Evolutionary conservation across 2,888 invertebrate species (phyloP).

Genomic region (Rhingia rostrata): DNA sequence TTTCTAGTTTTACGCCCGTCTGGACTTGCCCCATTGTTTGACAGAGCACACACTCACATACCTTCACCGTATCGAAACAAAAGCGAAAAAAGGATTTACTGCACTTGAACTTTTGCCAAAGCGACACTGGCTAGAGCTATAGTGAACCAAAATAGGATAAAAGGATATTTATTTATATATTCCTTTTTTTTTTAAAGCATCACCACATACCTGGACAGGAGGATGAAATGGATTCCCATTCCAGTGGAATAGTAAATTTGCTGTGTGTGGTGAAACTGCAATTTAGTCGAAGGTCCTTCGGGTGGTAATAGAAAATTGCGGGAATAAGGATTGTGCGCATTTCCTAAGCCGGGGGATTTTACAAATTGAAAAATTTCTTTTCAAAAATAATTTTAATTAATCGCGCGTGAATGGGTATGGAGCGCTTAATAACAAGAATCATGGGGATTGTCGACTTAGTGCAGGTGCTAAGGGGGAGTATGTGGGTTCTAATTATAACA

Average conservation of each 20-base stretch:
- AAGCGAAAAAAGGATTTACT: constrained; percentile 66
- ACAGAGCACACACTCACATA: not conserved
- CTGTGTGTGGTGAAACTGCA: constrained; percentile 14
- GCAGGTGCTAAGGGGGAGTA: too few species aligned
- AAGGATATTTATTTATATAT: constrained; percentile 69
- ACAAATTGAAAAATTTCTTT: constrained; percentile 65
- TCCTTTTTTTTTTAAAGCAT: constrained; percentile 62
- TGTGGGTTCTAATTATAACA: too few species aligned
- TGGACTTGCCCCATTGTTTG: constrained; percentile 46
- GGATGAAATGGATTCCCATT: not conserved
- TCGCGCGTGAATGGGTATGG: constrained; percentile 43
- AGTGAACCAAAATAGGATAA: not conserved
- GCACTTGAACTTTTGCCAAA: constrained; percentile 72
- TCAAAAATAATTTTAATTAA: constrained; percentile 53
- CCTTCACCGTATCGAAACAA: constrained; percentile 61
- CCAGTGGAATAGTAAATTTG: constrained; percentile 29
- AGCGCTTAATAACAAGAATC: constrained; percentile 8
- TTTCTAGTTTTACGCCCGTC: constrained; percentile 61
- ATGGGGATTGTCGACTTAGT: too few species aligned
- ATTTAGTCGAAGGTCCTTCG: constrained; percentile 22
- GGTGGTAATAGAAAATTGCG: not conserved
- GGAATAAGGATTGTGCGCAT: constrained; percentile 17
- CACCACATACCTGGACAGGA: constrained; percentile 6
- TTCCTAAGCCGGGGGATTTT: constrained; percentile 53
- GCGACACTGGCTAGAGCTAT: not conserved